A percentile compares a stretch with the other conserved stretches of the same genome.
Conservation (phyloP, 2,113 vertebrate species). For the Neopipo cinnamomea region DNA sequence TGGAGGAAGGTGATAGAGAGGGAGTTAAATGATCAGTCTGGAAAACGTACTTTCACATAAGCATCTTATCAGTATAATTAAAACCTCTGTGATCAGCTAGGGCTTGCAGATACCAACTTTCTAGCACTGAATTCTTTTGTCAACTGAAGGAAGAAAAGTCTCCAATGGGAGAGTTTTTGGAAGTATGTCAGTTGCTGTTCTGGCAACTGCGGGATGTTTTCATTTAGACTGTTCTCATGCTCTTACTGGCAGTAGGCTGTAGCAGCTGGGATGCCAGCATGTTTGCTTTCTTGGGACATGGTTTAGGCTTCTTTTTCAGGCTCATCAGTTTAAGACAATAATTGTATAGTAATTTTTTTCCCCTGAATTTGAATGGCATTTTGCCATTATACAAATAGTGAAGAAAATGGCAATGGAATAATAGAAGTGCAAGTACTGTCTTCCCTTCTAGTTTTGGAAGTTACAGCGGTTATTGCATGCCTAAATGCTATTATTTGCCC, state of each 20-base stretch:
- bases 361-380: not conserved
- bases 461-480: not conserved
- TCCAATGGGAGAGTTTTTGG: not conserved
- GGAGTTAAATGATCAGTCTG: not conserved
- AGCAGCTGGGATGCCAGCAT: constrained; percentile 37
- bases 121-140: not conserved
- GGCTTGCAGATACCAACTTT: not conserved
- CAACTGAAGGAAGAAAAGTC: not conserved
- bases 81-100: not conserved
- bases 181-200: constrained; percentile 30
- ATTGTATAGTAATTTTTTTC: not conserved
- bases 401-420: not conserved
- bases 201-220: constrained; percentile 8
- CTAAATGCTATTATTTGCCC: not conserved
- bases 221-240: constrained; percentile 21
- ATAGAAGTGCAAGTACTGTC: not conserved
- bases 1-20: not conserved
- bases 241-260: constrained; percentile 5
- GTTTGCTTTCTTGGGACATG: constrained; percentile 30
- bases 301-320: constrained; percentile 11
- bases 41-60: not conserved
- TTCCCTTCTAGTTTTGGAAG: not conserved
- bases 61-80: not conserved
- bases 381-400: not conserved
- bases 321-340: not conserved